Percentiles rank a stretch among this genome's conserved stretches.
Conservation (phyloP, 1,140 invertebrate genomes). For the Lordiphosa mommai region DNA sequence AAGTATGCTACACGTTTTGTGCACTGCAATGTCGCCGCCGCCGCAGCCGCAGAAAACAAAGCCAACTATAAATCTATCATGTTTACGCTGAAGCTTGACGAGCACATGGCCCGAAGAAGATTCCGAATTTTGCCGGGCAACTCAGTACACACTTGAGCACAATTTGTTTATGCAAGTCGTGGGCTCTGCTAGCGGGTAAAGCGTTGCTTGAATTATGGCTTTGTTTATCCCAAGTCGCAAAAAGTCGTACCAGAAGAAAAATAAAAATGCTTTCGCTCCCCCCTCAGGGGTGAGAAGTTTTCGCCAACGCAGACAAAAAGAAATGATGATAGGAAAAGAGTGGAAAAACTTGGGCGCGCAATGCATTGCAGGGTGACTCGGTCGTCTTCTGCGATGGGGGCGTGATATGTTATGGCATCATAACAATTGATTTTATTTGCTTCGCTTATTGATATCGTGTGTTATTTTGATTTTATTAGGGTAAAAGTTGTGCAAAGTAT, state of each 20-base stretch:
- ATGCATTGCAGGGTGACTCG: slow-evolving; percentile 31
- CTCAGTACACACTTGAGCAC: slow-evolving; percentile 43
- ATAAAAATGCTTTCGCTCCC: slow-evolving; percentile 29
- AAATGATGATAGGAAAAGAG: not conserved
- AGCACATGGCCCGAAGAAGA: slow-evolving; percentile 32
- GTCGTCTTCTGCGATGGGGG: slow-evolving; percentile 11
- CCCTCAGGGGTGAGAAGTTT: slow-evolving; percentile 30
- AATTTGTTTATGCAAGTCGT: slow-evolving; percentile 73
- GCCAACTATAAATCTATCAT: slow-evolving; percentile 74
- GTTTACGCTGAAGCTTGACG: slow-evolving; percentile 67
- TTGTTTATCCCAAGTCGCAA: slow-evolving; percentile 68
- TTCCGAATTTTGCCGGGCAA: slow-evolving; percentile 2
- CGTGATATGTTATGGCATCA: slow-evolving; percentile 65
- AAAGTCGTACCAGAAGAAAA: slow-evolving; percentile 33
- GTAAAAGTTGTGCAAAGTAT: slow-evolving; percentile 1
- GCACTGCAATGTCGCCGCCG: slow-evolving; percentile 51
- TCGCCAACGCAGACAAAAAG: slow-evolving; percentile 46
- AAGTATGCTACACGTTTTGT: slow-evolving; percentile 60
- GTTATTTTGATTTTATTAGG: slow-evolving; percentile 46
- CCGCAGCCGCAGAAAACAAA: slow-evolving; percentile 27
- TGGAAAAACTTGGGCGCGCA: slow-evolving; percentile 38
- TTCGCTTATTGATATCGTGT: slow-evolving; percentile 61
- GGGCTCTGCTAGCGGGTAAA: slow-evolving; percentile 46
- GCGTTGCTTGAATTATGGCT: slow-evolving; percentile 74
- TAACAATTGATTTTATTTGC: slow-evolving; percentile 71